phyloP scores from a whole-genome alignment of 2,113 vertebrate species.

The Lepidothrix coronata region DNA sequence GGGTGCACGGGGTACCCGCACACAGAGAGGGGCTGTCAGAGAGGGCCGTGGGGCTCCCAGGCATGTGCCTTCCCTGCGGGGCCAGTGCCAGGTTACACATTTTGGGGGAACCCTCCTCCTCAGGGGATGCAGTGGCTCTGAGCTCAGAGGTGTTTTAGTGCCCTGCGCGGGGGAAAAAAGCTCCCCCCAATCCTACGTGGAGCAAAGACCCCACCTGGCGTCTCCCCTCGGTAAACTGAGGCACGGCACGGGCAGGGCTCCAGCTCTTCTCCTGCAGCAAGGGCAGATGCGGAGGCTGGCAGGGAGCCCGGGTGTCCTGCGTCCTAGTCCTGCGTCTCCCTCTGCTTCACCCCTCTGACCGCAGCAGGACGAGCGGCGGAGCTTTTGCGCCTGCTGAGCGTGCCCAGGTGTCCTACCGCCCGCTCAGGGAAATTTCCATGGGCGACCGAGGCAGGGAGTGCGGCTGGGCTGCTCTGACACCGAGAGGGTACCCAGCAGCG shows the following conservation, averaged over 20 bases:
- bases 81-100: neutral
- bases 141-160: neutral
- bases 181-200: neutral
- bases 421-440: constrained; percentile 43
- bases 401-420: neutral
- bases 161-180: neutral
- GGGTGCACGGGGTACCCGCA: neutral
- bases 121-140: neutral
- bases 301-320: neutral
- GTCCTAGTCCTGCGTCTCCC: neutral
- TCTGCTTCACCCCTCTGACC: constrained; percentile 37
- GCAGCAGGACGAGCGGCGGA: neutral
- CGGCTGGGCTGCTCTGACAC: rapidly evolving
- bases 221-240: constrained; percentile 6
- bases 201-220: neutral
- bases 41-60: rapidly evolving
- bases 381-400: neutral
- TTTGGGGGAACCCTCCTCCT: neutral
- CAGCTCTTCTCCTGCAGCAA: constrained; percentile 4
- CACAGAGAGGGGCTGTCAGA: neutral
- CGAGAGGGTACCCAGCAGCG: rapidly evolving
- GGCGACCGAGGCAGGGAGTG: neutral
- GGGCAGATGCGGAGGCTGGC: neutral
- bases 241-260: neutral
- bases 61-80: neutral